phyloP scores from a whole-genome alignment of 2,113 vertebrate species.

The Cottus gobio region DNA sequence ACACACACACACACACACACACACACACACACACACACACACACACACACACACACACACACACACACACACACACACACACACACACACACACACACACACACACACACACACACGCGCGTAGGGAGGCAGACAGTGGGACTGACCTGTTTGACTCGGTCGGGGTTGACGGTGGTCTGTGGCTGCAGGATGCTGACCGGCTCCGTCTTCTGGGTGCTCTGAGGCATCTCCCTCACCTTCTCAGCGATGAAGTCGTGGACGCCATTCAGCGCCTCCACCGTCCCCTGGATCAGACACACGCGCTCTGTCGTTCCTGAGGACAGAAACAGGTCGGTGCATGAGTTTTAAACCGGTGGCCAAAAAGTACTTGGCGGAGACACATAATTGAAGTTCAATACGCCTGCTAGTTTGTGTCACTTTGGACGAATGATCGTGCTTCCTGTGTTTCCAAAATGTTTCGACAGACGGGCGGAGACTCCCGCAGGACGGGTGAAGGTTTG shows the following conservation, averaged over 20 bases:
- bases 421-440: neutral
- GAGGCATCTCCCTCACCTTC: conserved; percentile 94
- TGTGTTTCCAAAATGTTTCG: neutral
- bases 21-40: conserved; percentile 14
- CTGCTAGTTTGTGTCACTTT: neutral
- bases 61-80: conserved; percentile 2
- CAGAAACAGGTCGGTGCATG: conserved; percentile 44
- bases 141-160: conserved; percentile 92
- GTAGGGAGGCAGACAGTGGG: too few relatives aligned
- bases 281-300: conserved; percentile 93
- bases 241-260: conserved; percentile 95
- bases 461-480: neutral
- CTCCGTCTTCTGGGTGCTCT: conserved; percentile 91
- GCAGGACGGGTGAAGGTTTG: conserved; percentile 6
- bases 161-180: conserved; percentile 94
- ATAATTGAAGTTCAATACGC: neutral
- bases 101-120: conserved; percentile 1
- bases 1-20: conserved; percentile 10
- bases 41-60: conserved; percentile 9
- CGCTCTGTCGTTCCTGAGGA: conserved; percentile 92
- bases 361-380: neutral
- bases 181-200: conserved; percentile 92
- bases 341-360: neutral
- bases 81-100: conserved; percentile 17
- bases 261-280: conserved; percentile 91